Percentiles rank a stretch among this genome's conserved stretches.
These are phyloP conservation scores for Drosophila pullipes DNA, from an alignment of 2,888 invertebrate species.

Conservation along the genomic window DNA sequence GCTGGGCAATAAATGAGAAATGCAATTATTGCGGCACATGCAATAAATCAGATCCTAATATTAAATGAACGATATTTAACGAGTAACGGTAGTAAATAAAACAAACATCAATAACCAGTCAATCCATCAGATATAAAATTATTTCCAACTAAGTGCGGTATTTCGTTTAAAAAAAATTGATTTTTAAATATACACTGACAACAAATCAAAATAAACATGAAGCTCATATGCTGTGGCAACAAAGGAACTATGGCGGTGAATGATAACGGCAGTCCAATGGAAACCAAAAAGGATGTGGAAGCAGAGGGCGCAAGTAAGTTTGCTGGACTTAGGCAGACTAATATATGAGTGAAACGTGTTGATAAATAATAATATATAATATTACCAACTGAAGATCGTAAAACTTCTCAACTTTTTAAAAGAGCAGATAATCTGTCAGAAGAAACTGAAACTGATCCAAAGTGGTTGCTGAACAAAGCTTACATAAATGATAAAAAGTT, in stretches of 20 bases:
- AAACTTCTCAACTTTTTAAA: not conserved
- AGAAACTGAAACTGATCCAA: not conserved
- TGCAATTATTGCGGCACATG: slow-evolving; percentile 49
- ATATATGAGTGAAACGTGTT: not conserved
- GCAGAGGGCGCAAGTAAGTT: slow-evolving; percentile 62
- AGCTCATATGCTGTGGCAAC: slow-evolving; percentile 58
- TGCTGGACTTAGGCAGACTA: not conserved
- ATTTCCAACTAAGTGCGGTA: not conserved
- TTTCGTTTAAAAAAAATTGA: not conserved
- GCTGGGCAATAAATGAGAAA: slow-evolving; percentile 21
- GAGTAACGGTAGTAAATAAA: slow-evolving; percentile 23
- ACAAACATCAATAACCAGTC: slow-evolving; percentile 2
- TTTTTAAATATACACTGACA: not conserved
- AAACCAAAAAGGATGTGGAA: slow-evolving; percentile 58
- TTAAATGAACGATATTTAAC: slow-evolving; percentile 29
- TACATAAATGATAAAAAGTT: not conserved
- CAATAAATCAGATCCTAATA: slow-evolving; percentile 25
- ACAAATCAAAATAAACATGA: slow-evolving; percentile 44
- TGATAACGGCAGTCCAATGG: slow-evolving; percentile 16
- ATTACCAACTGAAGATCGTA: too few species aligned
- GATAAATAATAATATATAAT: not conserved
- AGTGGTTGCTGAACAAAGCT: not conserved
- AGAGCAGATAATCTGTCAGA: not conserved
- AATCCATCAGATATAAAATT: not conserved
- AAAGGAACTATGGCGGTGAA: slow-evolving; percentile 51